Conservation (phyloP, 1,140 invertebrate species). For the Magallana gigas region DNA sequence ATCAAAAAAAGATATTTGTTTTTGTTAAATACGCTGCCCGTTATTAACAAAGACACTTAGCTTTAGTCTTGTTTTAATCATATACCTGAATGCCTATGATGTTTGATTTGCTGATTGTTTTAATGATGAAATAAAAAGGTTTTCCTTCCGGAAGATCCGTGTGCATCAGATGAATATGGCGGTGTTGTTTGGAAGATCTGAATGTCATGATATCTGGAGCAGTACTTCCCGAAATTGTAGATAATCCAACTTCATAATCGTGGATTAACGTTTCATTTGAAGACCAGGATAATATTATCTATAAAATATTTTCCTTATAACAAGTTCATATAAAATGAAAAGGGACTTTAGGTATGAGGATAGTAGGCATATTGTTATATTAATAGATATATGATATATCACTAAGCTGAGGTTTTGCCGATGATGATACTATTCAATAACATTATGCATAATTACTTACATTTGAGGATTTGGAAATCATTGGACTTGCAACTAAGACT, state of each 20-base stretch:
- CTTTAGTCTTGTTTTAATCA: not conserved
- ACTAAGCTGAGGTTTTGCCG: too few species aligned
- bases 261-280: constrained; percentile 36
- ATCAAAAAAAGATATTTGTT: not conserved
- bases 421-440: too few species aligned
- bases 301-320: too few species aligned
- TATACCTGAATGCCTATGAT: not conserved
- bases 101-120: not conserved
- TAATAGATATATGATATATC: too few species aligned
- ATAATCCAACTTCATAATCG: constrained; percentile 58
- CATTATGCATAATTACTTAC: not conserved
- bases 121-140: constrained; percentile 35
- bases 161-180: constrained; percentile 42
- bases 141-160: constrained; percentile 51
- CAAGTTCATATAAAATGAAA: too few species aligned
- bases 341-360: too few species aligned
- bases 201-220: constrained; percentile 23
- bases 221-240: constrained; percentile 32
- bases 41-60: too few species aligned
- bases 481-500: too few species aligned
- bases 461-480: not conserved
- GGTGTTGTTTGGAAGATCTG: constrained; percentile 52
- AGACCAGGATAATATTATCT: not conserved
- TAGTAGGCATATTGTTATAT: too few species aligned
- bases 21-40: too few species aligned